A percentile compares a stretch with the other conserved stretches of the same genome.
Conservation (phyloP, 2,797 vertebrate species). For the Gouania willdenowi region DNA sequence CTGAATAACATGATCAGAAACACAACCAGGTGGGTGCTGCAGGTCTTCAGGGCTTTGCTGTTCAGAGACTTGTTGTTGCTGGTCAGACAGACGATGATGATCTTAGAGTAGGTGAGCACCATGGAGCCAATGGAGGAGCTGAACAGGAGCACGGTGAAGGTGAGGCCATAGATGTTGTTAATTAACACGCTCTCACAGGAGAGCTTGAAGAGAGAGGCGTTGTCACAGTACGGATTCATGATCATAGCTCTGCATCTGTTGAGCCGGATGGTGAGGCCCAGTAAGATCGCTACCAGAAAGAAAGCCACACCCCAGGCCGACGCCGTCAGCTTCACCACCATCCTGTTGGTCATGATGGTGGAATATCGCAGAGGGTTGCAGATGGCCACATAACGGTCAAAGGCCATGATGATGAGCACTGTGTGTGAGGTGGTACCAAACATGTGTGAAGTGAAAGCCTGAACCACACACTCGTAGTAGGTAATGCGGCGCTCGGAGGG, state of each 20-base stretch:
- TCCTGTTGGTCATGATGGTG: conserved; percentile 51
- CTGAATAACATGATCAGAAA: conserved; percentile 31
- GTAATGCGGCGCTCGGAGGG: conserved; percentile 68
- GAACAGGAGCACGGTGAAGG: conserved; percentile 28
- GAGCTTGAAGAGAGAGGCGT: conserved; percentile 58
- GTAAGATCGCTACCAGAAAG: conserved; percentile 11
- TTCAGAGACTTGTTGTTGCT: conserved; percentile 49
- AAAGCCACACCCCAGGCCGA: conserved; percentile 15
- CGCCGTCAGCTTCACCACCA: conserved; percentile 32
- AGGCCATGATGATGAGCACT: conserved; percentile 78
- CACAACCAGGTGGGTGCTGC: conserved; percentile 49
- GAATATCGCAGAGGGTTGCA: conserved; percentile 71
- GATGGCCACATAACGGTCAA: conserved; percentile 79
- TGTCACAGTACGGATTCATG: conserved; percentile 49
- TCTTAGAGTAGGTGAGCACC: conserved; percentile 36
- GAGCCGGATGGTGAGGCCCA: conserved; percentile 30
- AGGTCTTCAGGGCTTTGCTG: conserved; percentile 57
- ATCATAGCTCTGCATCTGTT: conserved; percentile 42
- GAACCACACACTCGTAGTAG: conserved; percentile 71
- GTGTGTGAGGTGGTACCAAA: conserved; percentile 70
- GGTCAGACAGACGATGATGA: conserved; percentile 31
- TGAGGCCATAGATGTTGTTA: conserved; percentile 56
- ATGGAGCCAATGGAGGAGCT: conserved; percentile 31
- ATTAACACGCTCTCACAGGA: conserved; percentile 54
- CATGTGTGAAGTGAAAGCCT: conserved; percentile 78